These are phyloP conservation scores for Aegotheles bennettii DNA, from an alignment of 2,113 vertebrate genomes.

Conservation along the genomic window DNA sequence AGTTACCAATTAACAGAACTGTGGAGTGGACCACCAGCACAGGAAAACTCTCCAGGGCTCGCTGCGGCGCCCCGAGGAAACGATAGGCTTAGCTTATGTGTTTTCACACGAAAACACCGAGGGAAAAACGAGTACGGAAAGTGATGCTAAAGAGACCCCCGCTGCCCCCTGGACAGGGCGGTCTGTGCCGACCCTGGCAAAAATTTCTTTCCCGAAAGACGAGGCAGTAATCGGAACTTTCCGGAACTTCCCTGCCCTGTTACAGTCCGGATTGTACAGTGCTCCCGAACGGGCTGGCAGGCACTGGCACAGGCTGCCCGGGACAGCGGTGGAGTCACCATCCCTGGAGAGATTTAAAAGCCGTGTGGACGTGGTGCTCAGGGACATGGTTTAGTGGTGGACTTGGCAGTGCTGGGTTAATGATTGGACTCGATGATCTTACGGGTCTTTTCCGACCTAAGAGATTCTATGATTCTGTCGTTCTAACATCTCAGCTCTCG, in stretches of 20 bases:
- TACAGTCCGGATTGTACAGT: rapidly evolving
- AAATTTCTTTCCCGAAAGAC: rapidly evolving
- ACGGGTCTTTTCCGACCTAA: not conserved
- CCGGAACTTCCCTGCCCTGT: not conserved
- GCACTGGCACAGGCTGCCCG: not conserved
- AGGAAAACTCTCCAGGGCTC: not conserved
- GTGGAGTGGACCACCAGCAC: constrained; percentile 78
- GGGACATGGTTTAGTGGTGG: rapidly evolving
- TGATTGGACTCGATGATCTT: rapidly evolving
- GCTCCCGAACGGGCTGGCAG: rapidly evolving
- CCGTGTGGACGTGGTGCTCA: rapidly evolving
- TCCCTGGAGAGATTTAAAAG: not conserved
- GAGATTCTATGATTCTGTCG: rapidly evolving
- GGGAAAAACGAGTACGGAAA: not conserved
- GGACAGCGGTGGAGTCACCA: not conserved
- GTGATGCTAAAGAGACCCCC: not conserved
- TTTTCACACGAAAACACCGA: not conserved
- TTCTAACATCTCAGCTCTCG: not conserved
- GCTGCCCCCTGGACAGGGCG: not conserved
- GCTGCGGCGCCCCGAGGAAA: not conserved
- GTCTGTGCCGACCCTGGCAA: rapidly evolving
- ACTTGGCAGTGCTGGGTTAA: too few relatives aligned
- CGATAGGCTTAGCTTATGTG: not conserved
- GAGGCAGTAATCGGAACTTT: not conserved
- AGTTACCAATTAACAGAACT: constrained; percentile 81